Percentiles rank a stretch among this genome's conserved stretches.
Evolutionary conservation across 2,797 vertebrate species (phyloP).

Genomic region (Nannoperca obscura): DNA sequence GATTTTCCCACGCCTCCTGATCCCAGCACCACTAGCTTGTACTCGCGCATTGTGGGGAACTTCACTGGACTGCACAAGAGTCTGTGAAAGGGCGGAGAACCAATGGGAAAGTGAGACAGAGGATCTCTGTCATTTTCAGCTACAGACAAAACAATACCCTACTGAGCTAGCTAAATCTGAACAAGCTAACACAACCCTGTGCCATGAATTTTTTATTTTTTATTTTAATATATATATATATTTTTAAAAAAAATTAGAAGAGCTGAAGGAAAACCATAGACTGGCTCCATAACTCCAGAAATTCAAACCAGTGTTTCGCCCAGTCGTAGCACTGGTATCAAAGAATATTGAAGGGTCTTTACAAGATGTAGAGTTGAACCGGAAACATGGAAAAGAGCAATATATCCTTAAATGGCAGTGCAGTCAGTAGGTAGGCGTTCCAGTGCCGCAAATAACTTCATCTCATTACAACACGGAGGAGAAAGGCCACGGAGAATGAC

Average conservation of each 20-base stretch:
- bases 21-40: constrained; percentile 99
- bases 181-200: not conserved
- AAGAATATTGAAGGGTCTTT: not conserved
- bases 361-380: not conserved
- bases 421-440: constrained; percentile 31
- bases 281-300: not conserved
- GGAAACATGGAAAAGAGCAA: not conserved
- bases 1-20: constrained; percentile 99
- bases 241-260: not conserved
- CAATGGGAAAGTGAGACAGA: constrained; percentile 21
- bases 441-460: constrained; percentile 64
- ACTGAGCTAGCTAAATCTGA: not conserved
- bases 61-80: constrained; percentile 86
- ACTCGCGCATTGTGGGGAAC: constrained; percentile 97
- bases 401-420: constrained; percentile 25
- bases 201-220: too few relatives aligned
- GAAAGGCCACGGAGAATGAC: constrained; percentile 53
- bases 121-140: constrained; percentile 15
- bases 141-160: not conserved
- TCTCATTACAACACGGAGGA: constrained; percentile 60
- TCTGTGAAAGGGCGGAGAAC: constrained; percentile 76
- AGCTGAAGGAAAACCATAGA: constrained; percentile 21
- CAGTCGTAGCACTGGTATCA: not conserved
- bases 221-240: too few relatives aligned
- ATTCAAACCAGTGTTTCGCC: not conserved